Base-by-base conservation (phyloP, 1,140 invertebrate species). In the Manduca sexta region DNA sequence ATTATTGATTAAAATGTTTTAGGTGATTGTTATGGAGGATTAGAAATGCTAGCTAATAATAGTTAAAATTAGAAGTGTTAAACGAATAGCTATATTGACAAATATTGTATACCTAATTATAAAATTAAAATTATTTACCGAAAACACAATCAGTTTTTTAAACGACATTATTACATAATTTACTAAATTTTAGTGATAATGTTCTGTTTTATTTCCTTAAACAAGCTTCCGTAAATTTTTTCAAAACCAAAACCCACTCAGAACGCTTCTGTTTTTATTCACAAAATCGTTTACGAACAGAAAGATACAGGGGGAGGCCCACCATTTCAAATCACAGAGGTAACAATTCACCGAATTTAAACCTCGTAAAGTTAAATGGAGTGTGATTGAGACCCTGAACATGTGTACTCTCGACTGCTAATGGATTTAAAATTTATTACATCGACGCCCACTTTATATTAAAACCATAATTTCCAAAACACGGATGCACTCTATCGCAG, bases 371-470 rank as follows among this genome's bases (percentile, higher is more conserved):
- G 74, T 83, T 83, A 80, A 84, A 84, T 84, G 81, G 72, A 81
- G 74, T 76, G 77, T 63, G 45, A n/a, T n/a, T 50, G 61, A 61
- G 69, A 79, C 53, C 70, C 62, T 64, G 69, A 81, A 78, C 81
- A 83, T 81, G 77, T 84, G 81, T 84, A 81, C 65, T 70, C 64
- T 66, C 31, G 31, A 12, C 70, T 72, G 64, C 81, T 83, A 84
- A 84, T 84, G 81, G 79, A 78, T 83, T 83, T 81, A 81, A 81
- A 84, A 84, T 84, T 84, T 84, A 84, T 84, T 76, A 60, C 60
- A 72, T 68, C 52, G 48, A 69, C 80, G 64, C 80, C 74, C 69
- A 81, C 74, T 75, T 77, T 69, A 53, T 52, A 52, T 44, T 18
- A 42, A 15, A 18, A 47, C 45, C n/a, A 16, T 43, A 35, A 35